These are phyloP conservation scores for Andricus grossulariae DNA, from an alignment of 1,140 invertebrate species.

Conservation along the genomic window DNA sequence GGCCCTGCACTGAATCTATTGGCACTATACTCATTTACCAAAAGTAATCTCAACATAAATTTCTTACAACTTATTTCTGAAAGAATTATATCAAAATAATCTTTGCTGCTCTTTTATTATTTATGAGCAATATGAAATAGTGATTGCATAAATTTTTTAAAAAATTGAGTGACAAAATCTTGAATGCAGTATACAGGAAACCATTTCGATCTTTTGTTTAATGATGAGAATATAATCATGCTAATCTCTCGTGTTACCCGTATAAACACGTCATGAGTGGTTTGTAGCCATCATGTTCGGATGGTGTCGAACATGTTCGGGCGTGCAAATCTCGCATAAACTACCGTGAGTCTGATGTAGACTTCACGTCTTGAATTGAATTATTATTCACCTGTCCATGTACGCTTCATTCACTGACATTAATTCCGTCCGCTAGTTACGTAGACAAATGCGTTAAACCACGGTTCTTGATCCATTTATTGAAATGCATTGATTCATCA, in stretches of 20 bases:
- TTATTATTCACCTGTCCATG: slow-evolving; percentile 1
- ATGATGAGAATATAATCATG: neutral
- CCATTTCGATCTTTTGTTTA: neutral
- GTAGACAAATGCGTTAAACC: neutral
- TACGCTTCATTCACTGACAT: neutral
- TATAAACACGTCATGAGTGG: slow-evolving; percentile 6
- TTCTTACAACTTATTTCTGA: too few species aligned
- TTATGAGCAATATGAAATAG: too few species aligned
- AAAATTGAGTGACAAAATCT: too few species aligned
- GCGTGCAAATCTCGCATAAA: neutral
- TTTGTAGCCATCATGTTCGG: neutral
- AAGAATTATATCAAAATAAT: too few species aligned
- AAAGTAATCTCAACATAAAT: too few species aligned
- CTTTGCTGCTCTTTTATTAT: too few species aligned
- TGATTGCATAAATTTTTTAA: too few species aligned
- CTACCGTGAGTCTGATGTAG: neutral
- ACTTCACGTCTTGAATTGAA: slow-evolving; percentile 9
- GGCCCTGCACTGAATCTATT: too few species aligned
- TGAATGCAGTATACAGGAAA: too few species aligned
- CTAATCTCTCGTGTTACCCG: neutral
- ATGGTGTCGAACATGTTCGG: slow-evolving; percentile 4
- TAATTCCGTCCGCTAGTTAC: neutral
- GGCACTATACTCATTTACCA: too few species aligned
- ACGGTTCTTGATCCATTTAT: neutral
- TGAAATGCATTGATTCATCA: neutral